Evolutionary conservation across 2,888 invertebrate genomes (phyloP), one percentile per base, ranked within the genome.

Genomic region (Petrolisthes manimaculis): DNA sequence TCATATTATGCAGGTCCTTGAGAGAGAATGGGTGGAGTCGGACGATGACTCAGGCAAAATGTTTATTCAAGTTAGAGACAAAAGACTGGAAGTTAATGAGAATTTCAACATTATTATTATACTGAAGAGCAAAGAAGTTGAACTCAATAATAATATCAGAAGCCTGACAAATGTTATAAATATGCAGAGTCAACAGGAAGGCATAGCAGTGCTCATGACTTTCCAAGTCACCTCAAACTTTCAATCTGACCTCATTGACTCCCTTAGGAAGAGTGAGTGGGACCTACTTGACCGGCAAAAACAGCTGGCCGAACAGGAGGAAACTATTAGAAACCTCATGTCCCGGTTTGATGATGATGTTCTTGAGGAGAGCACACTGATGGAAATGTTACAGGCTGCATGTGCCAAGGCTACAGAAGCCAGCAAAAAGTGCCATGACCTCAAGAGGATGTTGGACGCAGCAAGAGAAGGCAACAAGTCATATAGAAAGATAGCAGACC

Each of bases 281-380:
- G 90, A 90, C 67, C 74, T 89, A 12, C 84, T 89, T 5, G 88
- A 88, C 18, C 88, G 77, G n/a, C 75, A 86, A 21, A 69, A 75
- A 9, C 75, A 88, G 37, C 61, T 90, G 18, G 84, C 83, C 8
- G 86, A 89, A n/a, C 86, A 84, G 18, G 89, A 89, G 53, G 75
- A 67, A 14, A 81, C 87, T 4, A 86, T 89, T 14, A 69, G 89
- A 37, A 84, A 55, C 14, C 84, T 89, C 5, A 89, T 90, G 90
- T 79, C 86, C 8, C 87, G 89, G 24, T 89, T 90, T 18, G 88
- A 90, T 21, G 86, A 87, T 9, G 89, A 89, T 37, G 83, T 90
- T 21, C 82, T 89, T 8, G 89, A 89, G 51, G 88, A 88, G 71
- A 86, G 84, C 61, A 82, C 77, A 3, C 55, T 86, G 37, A 88